Evolutionary conservation across 2,888 invertebrate species (phyloP), one percentile per base, ranked within the genome.

Genomic region (Galerucella pusilla): DNA sequence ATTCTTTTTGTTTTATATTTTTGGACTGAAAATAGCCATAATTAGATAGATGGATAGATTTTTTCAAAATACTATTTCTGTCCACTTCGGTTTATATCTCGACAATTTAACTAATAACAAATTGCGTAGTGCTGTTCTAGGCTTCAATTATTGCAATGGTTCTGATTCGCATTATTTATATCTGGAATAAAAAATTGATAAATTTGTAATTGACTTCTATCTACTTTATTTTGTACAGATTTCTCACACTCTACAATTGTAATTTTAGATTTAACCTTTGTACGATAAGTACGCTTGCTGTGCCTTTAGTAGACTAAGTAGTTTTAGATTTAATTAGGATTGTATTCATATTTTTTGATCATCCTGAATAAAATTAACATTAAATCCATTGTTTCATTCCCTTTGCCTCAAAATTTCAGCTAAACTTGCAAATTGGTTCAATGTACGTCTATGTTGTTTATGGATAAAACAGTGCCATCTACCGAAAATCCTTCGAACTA

Each of bases 241-340:
- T 80, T 83, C 77, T 75, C 75, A 79, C 76, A 74, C 75, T 76
- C 74, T 79, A 78, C 77, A 79, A 82, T 65, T 66, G 59, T 80
- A 78, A 80, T 78, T 79, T 74, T 77, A 82, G 79, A 80, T 82
- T 82, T 85, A 86, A 86, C 84, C 83, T 79, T 78, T 82, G 87
- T 87, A 87, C 87, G 83, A 83, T 84, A 85, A 86, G 87, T 87
- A 87, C 87, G 86, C 87, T 87, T 87, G 85, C 86, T 87, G 87
- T 87, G 87, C 87, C 87, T 87, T 87, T 85, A 82, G 83, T 86
- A 86, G 85, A 81, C 66, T 82, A 83, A 82, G 77, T 81, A 81
- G 84, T 83, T 78, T 80, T 85, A 85, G 84, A 83, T 74, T 77
- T 85, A 84, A 84, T 82, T 84, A 84, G 83, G 83, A 85, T 77